Percentiles rank a stretch among this genome's conserved stretches.
Conservation (phyloP, 1,140 invertebrate genomes). For the Neoseiulus cucumeris region DNA sequence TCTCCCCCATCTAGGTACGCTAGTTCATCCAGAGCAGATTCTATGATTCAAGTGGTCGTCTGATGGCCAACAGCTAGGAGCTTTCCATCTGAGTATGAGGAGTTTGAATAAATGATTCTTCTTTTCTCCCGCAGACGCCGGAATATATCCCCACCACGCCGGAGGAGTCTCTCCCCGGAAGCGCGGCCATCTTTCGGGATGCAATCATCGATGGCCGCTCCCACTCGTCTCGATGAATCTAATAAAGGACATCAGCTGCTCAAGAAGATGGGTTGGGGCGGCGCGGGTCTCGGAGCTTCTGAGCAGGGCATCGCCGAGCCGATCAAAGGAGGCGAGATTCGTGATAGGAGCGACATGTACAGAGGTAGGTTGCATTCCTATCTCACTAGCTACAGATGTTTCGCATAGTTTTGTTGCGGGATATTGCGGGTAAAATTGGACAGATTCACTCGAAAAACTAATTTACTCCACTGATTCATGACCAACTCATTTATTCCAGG, state of each 20-base stretch:
- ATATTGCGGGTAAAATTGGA: too few relatives aligned
- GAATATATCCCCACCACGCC: not conserved
- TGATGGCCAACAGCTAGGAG: too few relatives aligned
- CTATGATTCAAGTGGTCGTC: too few relatives aligned
- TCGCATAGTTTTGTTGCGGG: too few relatives aligned
- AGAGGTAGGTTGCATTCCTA: slow-evolving; percentile 42
- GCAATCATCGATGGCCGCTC: not conserved
- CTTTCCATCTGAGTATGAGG: too few relatives aligned
- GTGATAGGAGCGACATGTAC: slow-evolving; percentile 74
- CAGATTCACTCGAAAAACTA: too few relatives aligned
- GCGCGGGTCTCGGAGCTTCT: slow-evolving; percentile 64
- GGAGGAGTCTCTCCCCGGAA: not conserved
- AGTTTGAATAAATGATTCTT: too few relatives aligned
- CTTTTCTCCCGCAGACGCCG: too few relatives aligned
- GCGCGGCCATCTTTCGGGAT: not conserved
- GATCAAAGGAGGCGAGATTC: slow-evolving; percentile 68
- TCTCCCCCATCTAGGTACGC: too few relatives aligned
- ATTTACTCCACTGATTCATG: too few relatives aligned
- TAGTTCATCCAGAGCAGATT: too few relatives aligned
- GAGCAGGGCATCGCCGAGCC: slow-evolving; percentile 88
- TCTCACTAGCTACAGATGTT: too few relatives aligned
- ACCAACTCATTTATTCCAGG: not conserved
- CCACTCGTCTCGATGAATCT: slow-evolving; percentile 42
- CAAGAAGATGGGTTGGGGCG: slow-evolving; percentile 81
- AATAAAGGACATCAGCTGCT: slow-evolving; percentile 91